Conservation (phyloP, 2,888 invertebrate species). For the Nephrotoma appendiculata region DNA sequence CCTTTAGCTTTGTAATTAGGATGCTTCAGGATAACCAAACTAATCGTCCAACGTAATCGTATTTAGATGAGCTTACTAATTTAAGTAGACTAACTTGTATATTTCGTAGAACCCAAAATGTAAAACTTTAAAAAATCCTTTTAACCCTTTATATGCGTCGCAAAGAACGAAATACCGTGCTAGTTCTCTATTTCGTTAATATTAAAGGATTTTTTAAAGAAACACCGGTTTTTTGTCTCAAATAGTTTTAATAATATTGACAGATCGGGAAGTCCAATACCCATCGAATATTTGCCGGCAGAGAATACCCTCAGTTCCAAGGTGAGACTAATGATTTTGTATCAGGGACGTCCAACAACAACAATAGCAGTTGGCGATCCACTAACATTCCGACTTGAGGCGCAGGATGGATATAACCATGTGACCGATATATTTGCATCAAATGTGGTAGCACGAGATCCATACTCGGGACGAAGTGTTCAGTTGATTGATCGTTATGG, state of each 20-base stretch:
- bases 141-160: neutral
- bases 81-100: constrained; percentile 1
- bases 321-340: constrained; percentile 67
- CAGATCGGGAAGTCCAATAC: constrained; percentile 83
- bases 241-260: constrained; percentile 36
- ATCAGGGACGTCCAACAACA: constrained; percentile 81
- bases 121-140: neutral
- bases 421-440: constrained; percentile 84
- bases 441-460: constrained; percentile 83
- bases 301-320: constrained; percentile 83
- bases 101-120: neutral
- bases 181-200: neutral
- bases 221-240: neutral
- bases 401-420: constrained; percentile 79
- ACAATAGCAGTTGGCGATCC: constrained; percentile 90
- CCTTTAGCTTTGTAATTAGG: neutral
- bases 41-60: neutral
- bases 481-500: constrained; percentile 81
- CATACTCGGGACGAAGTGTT: constrained; percentile 79
- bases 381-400: constrained; percentile 73
- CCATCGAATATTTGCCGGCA: constrained; percentile 82
- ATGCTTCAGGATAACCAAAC: neutral
- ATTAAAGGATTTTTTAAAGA: neutral
- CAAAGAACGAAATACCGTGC: neutral
- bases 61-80: neutral